Conservation (phyloP, 1,140 invertebrate species). For the Matsumurasca onukii region DNA sequence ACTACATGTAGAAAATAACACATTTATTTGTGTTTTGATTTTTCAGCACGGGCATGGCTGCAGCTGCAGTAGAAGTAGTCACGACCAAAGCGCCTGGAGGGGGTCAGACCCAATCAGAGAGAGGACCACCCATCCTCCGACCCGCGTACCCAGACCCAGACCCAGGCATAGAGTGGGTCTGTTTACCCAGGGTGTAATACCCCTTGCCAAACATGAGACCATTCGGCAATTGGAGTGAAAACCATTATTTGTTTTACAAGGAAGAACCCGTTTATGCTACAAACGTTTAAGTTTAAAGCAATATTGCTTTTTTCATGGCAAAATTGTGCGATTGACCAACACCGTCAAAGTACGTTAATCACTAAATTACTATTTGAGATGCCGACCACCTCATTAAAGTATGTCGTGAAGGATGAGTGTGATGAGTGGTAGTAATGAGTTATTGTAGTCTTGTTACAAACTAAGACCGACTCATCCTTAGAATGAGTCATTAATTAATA, state of each 20-base stretch:
- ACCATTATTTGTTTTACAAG: not conserved
- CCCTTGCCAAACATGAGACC: not conserved
- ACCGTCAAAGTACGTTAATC: no score
- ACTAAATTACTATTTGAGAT: no score
- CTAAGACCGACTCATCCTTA: no score
- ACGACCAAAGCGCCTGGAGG: not conserved
- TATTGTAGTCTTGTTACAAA: no score
- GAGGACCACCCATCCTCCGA: constrained; percentile 8
- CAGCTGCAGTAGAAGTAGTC: not conserved
- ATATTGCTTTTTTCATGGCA: not conserved
- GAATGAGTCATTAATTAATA: no score
- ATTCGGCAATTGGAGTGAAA: not conserved
- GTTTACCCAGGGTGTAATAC: not conserved
- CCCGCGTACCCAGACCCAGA: not conserved
- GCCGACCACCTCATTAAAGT: no score
- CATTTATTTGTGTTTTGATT: no score
- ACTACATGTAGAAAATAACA: no score
- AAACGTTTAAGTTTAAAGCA: not conserved
- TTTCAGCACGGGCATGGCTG: no score
- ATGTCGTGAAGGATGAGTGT: no score
- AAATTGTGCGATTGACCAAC: not conserved
- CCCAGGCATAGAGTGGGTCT: not conserved
- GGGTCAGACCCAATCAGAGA: not conserved
- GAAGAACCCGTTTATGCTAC: not conserved
- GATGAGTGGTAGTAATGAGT: no score